Evolutionary conservation across 2,797 vertebrate genomes (phyloP).

Genomic region (Pipistrellus kuhlii): DNA sequence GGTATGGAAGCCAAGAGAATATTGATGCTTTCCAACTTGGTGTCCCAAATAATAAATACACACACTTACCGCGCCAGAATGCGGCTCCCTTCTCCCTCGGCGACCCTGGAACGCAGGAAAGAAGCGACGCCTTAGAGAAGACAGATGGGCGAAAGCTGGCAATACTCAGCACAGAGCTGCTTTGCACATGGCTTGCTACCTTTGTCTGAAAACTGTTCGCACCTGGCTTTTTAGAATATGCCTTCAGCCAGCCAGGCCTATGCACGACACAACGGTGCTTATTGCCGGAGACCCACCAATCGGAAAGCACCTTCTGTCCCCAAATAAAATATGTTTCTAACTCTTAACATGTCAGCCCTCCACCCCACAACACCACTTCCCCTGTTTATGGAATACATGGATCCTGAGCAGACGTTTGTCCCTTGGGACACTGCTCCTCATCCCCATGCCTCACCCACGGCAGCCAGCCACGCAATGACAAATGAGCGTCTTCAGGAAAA

Average conservation of each 20-base stretch:
- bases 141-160: neutral
- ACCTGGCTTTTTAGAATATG: constrained; percentile 46
- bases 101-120: neutral
- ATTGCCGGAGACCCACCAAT: constrained; percentile 69
- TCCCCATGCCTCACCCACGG: neutral
- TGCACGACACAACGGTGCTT: constrained; percentile 53
- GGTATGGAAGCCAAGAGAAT: constrained; percentile 9
- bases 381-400: constrained; percentile 74
- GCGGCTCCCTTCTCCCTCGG: neutral
- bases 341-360: constrained; percentile 55
- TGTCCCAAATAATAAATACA: constrained; percentile 6
- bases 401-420: constrained; percentile 46
- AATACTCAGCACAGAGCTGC: neutral
- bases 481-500: constrained; percentile 48
- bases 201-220: constrained; percentile 18
- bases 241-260: constrained; percentile 24
- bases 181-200: neutral
- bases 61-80: constrained; percentile 31
- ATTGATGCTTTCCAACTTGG: neutral
- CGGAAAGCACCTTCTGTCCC: constrained; percentile 57
- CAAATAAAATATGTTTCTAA: constrained; percentile 74
- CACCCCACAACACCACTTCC: neutral
- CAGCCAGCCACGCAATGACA: neutral
- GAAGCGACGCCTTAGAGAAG: neutral
- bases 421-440: neutral